These are phyloP conservation scores for Conchocele bisecta DNA, from an alignment of 2,888 invertebrate species.

Conservation along the genomic window DNA sequence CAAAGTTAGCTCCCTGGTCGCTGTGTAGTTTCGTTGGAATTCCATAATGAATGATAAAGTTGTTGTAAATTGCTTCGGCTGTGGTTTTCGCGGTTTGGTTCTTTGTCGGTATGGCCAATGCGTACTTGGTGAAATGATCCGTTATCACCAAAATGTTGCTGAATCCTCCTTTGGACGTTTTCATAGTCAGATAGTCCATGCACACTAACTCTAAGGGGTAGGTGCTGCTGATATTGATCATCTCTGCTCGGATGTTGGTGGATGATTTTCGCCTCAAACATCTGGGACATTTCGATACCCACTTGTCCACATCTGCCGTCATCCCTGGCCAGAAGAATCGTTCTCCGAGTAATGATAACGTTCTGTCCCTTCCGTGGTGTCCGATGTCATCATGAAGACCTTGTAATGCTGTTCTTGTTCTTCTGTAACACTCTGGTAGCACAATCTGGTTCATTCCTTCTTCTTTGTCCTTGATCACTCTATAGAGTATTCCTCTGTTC, in stretches of 20 bases:
- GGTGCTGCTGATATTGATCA: slow-evolving; percentile 21
- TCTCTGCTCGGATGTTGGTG: background rate
- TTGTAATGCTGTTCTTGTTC: too few relatives aligned
- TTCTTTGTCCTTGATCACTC: too few relatives aligned
- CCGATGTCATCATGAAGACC: too few relatives aligned
- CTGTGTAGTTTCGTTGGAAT: slow-evolving; percentile 11
- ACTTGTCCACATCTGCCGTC: too few relatives aligned
- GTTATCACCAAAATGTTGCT: slow-evolving; percentile 16
- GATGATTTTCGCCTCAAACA: slow-evolving; percentile 27
- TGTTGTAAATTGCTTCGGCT: slow-evolving; percentile 32
- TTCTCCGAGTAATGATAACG: too few relatives aligned
- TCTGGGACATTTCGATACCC: slow-evolving; percentile 21
- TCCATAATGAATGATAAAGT: slow-evolving; percentile 35
- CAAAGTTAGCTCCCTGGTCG: slow-evolving; percentile 23
- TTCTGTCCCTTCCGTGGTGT: too few relatives aligned
- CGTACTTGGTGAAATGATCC: slow-evolving; percentile 26
- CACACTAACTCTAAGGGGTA: slow-evolving; percentile 34
- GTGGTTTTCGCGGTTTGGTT: slow-evolving; percentile 40
- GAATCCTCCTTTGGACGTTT: slow-evolving; percentile 5
- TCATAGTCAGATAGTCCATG: slow-evolving; percentile 1
- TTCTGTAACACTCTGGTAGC: too few relatives aligned
- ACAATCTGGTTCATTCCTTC: too few relatives aligned
- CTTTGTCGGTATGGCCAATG: slow-evolving; percentile 21
- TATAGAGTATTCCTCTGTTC: too few relatives aligned
- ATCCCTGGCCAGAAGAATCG: too few relatives aligned